A percentile compares a stretch with the other conserved stretches of the same genome.
These are phyloP conservation scores for Dipodomys merriami DNA, from an alignment of 2,113 vertebrate genomes.

Conservation along the genomic window DNA sequence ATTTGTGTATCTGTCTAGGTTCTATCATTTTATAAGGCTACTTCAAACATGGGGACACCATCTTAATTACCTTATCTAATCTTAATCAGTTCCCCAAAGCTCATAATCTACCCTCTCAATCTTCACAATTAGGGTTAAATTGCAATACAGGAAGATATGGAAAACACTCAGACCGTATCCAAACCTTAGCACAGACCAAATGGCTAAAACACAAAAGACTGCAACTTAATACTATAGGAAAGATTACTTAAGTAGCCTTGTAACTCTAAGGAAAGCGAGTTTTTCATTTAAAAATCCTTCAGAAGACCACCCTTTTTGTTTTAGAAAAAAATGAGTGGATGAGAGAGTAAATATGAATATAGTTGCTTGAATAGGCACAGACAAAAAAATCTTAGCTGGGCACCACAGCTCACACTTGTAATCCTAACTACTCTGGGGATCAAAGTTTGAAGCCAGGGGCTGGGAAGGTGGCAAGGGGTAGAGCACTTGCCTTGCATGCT, in stretches of 20 bases:
- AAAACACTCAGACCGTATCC: neutral
- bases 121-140: neutral
- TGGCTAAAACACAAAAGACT: neutral
- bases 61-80: neutral
- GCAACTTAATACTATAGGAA: neutral
- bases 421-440: too few species aligned
- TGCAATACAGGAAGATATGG: neutral
- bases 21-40: neutral
- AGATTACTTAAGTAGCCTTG: neutral
- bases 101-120: neutral
- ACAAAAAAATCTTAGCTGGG: too few species aligned
- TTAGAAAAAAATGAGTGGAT: too few species aligned
- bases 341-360: too few species aligned
- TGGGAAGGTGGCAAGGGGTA: too few species aligned
- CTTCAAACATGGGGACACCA: neutral
- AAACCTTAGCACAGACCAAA: neutral
- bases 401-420: too few species aligned
- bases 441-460: too few species aligned
- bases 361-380: too few species aligned
- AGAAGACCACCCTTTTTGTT: neutral
- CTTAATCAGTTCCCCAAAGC: neutral
- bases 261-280: conserved; percentile 1
- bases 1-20: neutral
- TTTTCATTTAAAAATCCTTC: neutral
- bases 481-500: too few species aligned